Base-by-base conservation (phyloP, 2,797 vertebrate genomes). In the Morus bassanus region DNA sequence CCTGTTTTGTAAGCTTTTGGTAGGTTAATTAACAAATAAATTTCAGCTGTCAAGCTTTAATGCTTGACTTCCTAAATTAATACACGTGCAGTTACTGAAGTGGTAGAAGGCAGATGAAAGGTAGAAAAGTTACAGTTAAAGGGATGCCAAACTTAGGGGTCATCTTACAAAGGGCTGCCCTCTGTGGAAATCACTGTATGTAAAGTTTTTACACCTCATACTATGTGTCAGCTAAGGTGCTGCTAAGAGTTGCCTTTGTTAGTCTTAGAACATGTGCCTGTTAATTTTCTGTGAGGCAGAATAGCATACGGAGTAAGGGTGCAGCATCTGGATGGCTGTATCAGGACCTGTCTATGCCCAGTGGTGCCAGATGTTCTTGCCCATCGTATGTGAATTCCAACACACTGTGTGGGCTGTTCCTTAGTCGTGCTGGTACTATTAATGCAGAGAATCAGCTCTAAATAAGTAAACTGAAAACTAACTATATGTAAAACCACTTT, bases 331-430 rank as follows among this genome's bases (percentile, higher is more conserved):
- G 27, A 24, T 1, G 3, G 9, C 50, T 43, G 4, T 51, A 3
- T 80, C 45, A 30, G 11, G 31, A n/a, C 43, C 6, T 39, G 3
- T 12, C 4, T 46, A 0, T 39, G 37, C 48, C 51, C 14, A 6
- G 21, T 39, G 33, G 24, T 54, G 41, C 30, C 14, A 37, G 28
- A 10, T 78, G 24, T 68, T 85, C 22, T 51, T 87, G 43, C 39
- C 48, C 6, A 4, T 56, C 1, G 0, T n/a, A 27, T 28, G 6
- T 75, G 30, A 48, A 72, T 74, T 68, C 24, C 14, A 25, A 0
- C 41, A 33, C 7, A 2, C 11, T 17, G 4, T 43, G 9, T 1
- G 1, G 33, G 10, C 37, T 75, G 21, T 64, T 95, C 19, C 37
- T 83, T 23, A 57, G 7, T 70, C 22, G 5, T 31, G 12, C 33